phyloP scores from a whole-genome alignment of 1,140 invertebrate species.

The Anastrepha obliqua region DNA sequence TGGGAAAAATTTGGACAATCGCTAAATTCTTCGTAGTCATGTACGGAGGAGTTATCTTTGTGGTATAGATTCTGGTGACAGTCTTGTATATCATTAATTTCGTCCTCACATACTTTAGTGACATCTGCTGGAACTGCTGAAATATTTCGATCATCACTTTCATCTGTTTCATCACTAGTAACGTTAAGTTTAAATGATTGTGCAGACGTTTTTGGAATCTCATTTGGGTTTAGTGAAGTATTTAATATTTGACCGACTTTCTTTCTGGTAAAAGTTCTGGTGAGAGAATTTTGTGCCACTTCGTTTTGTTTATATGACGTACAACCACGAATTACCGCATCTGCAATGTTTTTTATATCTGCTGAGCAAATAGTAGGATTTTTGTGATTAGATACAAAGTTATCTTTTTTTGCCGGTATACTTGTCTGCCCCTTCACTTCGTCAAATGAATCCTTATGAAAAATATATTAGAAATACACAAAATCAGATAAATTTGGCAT shows the following conservation, averaged over 20 bases:
- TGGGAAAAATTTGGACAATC: neutral
- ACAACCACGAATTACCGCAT: neutral
- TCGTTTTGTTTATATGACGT: neutral
- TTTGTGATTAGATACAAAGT: neutral
- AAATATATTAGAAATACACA: too few relatives aligned
- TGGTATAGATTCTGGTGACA: neutral
- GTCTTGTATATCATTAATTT: neutral
- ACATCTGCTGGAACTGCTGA: neutral
- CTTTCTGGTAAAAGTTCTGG: neutral
- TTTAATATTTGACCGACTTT: neutral
- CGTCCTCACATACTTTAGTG: neutral
- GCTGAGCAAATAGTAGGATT: neutral
- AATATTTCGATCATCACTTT: neutral
- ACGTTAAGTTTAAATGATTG: neutral
- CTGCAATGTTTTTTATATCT: neutral
- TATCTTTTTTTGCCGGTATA: neutral
- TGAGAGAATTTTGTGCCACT: neutral
- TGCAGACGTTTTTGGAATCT: neutral
- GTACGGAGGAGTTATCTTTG: too few relatives aligned
- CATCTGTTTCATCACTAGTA: neutral
- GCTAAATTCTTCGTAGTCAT: neutral
- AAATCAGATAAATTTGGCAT: too few relatives aligned
- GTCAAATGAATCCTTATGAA: conserved; percentile 24
- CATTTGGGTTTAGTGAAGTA: neutral
- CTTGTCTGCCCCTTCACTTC: neutral